These are phyloP conservation scores for Sesamia nonagrioides DNA, from an alignment of 1,140 invertebrate species.

Conservation along the genomic window DNA sequence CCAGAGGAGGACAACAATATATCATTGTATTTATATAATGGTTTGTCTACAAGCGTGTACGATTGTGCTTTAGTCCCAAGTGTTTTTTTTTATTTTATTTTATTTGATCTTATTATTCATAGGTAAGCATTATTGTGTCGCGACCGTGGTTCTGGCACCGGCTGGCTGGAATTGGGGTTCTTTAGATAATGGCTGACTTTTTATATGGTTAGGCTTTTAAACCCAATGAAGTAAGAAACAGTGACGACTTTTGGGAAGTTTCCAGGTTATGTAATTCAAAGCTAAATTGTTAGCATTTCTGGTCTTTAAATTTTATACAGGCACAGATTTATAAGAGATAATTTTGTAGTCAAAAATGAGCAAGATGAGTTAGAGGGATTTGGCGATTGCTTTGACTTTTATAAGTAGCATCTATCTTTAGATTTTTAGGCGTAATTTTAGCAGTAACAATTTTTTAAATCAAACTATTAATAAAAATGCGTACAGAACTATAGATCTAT, in stretches of 20 bases:
- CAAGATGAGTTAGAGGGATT: no score
- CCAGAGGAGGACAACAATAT: conserved; percentile 62
- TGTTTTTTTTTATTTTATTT: conserved; percentile 64
- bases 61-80: conserved; percentile 69
- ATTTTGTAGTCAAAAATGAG: no score
- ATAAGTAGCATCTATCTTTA: background rate
- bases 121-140: conserved; percentile 75
- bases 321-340: no score
- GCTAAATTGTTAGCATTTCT: no score
- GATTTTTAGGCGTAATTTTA: background rate
- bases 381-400: no score
- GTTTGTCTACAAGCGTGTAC: conserved; percentile 76
- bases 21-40: conserved; percentile 80
- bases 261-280: no score
- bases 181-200: conserved; percentile 12
- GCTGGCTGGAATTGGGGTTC: conserved; percentile 50
- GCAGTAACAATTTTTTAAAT: background rate
- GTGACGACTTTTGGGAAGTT: background rate
- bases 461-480: conserved; percentile 15
- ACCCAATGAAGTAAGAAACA: background rate
- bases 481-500: conserved; percentile 53
- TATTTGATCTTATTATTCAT: conserved; percentile 83
- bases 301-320: no score
- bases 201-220: background rate
- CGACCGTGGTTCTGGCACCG: conserved; percentile 64